A percentile compares a stretch with the other conserved stretches of the same genome.
These are phyloP conservation scores for Zoanthus sociatus DNA, from an alignment of 92 coral and sea anemone species.

Conservation along the genomic window DNA sequence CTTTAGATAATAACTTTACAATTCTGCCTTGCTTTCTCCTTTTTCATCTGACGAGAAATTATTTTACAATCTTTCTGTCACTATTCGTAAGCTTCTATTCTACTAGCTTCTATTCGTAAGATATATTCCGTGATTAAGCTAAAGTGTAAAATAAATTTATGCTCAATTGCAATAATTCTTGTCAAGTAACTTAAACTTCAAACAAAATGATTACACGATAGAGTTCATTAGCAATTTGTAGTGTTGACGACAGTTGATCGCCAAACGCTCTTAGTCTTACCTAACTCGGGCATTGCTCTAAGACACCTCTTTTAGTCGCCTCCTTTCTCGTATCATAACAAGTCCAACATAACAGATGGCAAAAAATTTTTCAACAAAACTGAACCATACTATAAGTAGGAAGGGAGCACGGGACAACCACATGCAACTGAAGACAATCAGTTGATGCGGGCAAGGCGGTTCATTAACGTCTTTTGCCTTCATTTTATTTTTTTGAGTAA, in stretches of 20 bases:
- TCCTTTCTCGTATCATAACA: conserved; percentile 39
- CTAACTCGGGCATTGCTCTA: conserved; percentile 50
- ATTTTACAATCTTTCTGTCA: too few species aligned
- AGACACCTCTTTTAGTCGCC: not conserved
- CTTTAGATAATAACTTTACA: not conserved
- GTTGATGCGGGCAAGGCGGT: not conserved
- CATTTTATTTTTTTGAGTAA: too few species aligned
- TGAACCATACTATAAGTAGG: not conserved
- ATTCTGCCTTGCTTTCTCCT: too few species aligned
- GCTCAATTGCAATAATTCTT: not conserved
- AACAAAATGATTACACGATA: conserved; percentile 41
- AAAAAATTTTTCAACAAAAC: conserved; percentile 2
- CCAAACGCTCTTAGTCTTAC: not conserved
- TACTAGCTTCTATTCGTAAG: not conserved
- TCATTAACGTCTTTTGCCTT: too few species aligned
- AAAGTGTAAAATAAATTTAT: not conserved
- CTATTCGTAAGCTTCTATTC: too few species aligned
- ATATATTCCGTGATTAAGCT: not conserved
- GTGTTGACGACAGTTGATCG: conserved; percentile 38
- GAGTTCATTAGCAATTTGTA: conserved; percentile 45
- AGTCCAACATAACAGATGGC: not conserved
- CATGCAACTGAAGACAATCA: conserved; percentile 16
- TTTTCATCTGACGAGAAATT: too few species aligned
- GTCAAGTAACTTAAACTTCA: conserved; percentile 32
- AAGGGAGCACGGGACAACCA: conserved; percentile 31